Evolutionary conservation across 2,797 vertebrate species (phyloP).

Genomic region (Sebastes reedi): DNA sequence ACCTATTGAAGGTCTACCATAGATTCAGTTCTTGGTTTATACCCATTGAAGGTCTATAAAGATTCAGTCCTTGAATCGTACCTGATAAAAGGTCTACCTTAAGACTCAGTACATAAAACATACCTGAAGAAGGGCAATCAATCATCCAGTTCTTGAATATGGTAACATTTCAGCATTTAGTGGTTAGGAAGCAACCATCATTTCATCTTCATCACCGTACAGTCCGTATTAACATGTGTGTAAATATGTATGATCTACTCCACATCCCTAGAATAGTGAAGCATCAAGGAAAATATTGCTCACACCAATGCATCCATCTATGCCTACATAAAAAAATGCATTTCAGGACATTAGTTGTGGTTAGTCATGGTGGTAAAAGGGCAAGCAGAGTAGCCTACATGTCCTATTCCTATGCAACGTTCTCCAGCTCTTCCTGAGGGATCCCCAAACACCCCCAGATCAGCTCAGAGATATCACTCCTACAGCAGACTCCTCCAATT

Average conservation of each 20-base stretch:
- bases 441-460: not conserved
- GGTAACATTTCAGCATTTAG: not conserved
- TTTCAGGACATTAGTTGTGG: not conserved
- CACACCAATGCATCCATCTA: not conserved
- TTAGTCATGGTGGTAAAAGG: not conserved
- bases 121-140: not conserved
- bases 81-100: not conserved
- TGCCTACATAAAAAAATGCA: not conserved
- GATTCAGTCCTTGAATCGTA: not conserved
- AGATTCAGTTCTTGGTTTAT: too few species aligned
- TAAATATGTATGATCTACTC: not conserved
- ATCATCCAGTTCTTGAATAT: not conserved
- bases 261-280: not conserved
- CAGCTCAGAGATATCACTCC: not conserved
- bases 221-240: too few species aligned
- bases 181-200: not conserved
- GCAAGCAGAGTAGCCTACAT: not conserved
- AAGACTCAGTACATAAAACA: not conserved
- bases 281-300: not conserved
- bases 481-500: not conserved
- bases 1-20: not conserved
- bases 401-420: not conserved
- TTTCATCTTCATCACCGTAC: not conserved
- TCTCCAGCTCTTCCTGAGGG: not conserved
- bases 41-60: too few species aligned